Base-by-base conservation (phyloP, 2,888 invertebrate genomes). In the Eumacrocentrus americanus region DNA sequence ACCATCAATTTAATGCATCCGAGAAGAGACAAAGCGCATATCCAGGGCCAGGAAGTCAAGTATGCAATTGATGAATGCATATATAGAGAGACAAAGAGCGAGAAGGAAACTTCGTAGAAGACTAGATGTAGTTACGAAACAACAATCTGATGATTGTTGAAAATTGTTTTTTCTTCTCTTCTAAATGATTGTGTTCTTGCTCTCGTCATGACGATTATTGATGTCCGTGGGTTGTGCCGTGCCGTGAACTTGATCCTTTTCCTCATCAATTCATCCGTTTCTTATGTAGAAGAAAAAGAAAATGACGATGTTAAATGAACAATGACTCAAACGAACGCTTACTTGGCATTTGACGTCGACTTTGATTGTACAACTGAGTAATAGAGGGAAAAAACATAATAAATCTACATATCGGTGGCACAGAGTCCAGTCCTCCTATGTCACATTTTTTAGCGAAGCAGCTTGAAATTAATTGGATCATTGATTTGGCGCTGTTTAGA, bases 61-160 rank as follows among this genome's bases (percentile, higher is more conserved):
- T 70, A 63, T 69, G 64, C 67, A 68, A 70, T 70, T 71, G 65
- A 68, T 61, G 16, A 35, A 22, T n/a, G n/a, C n/a, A n/a, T n/a
- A n/a, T n/a, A n/a, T n/a, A n/a, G n/a, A n/a, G n/a, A n/a, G n/a
- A n/a, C n/a, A n/a, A n/a, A n/a, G n/a, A n/a, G n/a, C n/a, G 14
- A 38, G 4, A 7, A 11, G 11, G 40, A 37, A 46, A 53, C 52
- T 52, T 58, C 46, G 35, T 44, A 14, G 51, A 47, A 53, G 38
- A 52, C 14, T 25, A 52, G 35, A 46, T 37, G 14, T 29, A 14
- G 22, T 58, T 53, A 53, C 29, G 25, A 58, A 58, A 53, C 46
- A 29, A 34, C 14, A 37, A 9, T 23, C 22, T 11, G 25, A 29
- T 34, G 42, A 44, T 44, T 51, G 51, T 44, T 22, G 34, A 34